Conservation (phyloP, 2,113 vertebrate genomes). For the Gambusia holbrooki region DNA sequence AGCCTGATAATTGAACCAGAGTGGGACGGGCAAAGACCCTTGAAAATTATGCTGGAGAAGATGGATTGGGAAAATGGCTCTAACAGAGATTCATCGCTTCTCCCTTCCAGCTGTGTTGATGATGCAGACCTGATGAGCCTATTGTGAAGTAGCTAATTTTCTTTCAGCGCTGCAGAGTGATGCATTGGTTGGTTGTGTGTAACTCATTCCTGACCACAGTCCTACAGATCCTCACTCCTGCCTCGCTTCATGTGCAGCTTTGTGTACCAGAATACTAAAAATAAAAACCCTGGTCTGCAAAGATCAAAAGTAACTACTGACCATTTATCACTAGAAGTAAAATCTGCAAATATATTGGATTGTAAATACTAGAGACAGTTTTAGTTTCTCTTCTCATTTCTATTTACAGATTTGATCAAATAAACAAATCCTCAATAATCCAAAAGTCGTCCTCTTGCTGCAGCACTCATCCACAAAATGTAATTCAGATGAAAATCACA, state of each 20-base stretch:
- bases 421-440: not conserved
- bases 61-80: slow-evolving; percentile 75
- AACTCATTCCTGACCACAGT: not conserved
- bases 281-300: not conserved
- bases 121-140: slow-evolving; percentile 70
- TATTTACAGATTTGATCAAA: not conserved
- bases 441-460: not conserved
- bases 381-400: no score
- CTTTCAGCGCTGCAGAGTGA: slow-evolving; percentile 40
- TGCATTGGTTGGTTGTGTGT: slow-evolving; percentile 38
- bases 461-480: not conserved
- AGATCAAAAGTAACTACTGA: not conserved
- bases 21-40: slow-evolving; percentile 69
- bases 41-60: slow-evolving; percentile 71
- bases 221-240: slow-evolving; percentile 5
- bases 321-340: no score
- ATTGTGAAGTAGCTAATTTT: slow-evolving; percentile 28
- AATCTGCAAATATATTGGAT: no score
- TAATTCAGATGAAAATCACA: not conserved
- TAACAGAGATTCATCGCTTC: slow-evolving; percentile 72
- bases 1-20: slow-evolving; percentile 79
- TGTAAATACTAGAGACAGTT: no score
- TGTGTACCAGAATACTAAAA: not conserved
- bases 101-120: slow-evolving; percentile 73
- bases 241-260: slow-evolving; percentile 16